These are phyloP conservation scores for Ryuthela nishihirai DNA, from an alignment of 2,888 invertebrate genomes.

Conservation along the genomic window DNA sequence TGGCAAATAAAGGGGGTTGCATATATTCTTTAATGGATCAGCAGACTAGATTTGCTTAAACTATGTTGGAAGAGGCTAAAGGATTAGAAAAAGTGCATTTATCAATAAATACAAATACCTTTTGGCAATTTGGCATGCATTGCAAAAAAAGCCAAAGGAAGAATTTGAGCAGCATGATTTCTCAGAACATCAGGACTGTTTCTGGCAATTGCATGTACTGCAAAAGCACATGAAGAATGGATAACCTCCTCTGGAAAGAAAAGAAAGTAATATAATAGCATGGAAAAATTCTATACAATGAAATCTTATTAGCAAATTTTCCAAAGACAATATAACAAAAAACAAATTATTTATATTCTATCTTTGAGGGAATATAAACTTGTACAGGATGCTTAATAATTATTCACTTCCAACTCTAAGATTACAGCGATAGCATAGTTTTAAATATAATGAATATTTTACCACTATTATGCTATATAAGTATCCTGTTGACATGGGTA, in stretches of 20 bases:
- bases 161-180: conserved; percentile 65
- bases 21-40: not conserved
- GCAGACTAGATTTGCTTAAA: not conserved
- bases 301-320: too few species aligned
- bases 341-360: too few species aligned
- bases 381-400: too few species aligned
- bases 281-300: too few species aligned
- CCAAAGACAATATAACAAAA: too few species aligned
- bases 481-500: too few species aligned
- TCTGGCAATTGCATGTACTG: conserved; percentile 74
- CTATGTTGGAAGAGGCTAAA: not conserved
- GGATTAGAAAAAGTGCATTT: too few species aligned
- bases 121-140: conserved; percentile 74
- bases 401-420: too few species aligned
- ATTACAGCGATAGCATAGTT: too few species aligned
- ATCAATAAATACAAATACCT: conserved; percentile 25
- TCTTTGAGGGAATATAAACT: too few species aligned
- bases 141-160: conserved; percentile 83
- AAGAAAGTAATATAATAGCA: conserved; percentile 10
- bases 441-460: too few species aligned
- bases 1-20: not conserved
- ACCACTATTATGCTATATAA: too few species aligned
- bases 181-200: conserved; percentile 78
- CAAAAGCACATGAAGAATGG: conserved; percentile 56
- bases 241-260: conserved; percentile 64